phyloP scores from a whole-genome alignment of 2,888 invertebrate species.

The Seira musarum region DNA sequence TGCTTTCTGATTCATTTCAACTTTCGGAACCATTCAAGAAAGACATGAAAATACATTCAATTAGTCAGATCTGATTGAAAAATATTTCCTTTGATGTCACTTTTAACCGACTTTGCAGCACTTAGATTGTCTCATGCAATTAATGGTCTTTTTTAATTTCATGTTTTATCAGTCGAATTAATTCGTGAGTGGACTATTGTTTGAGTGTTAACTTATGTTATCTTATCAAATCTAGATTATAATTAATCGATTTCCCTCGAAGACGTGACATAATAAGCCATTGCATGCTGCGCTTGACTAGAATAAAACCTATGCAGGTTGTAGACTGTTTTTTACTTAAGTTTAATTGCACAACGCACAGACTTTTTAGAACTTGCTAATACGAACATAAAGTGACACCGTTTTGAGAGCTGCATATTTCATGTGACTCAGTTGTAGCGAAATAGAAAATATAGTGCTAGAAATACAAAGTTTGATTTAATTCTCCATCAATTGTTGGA shows the following conservation, averaged over 20 bases:
- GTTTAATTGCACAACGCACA: not conserved
- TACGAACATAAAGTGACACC: not conserved
- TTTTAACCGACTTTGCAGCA: not conserved
- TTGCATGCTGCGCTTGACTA: not conserved
- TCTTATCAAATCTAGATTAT: not conserved
- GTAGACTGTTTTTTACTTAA: not conserved
- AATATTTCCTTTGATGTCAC: not conserved
- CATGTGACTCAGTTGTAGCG: not conserved
- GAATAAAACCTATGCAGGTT: not conserved
- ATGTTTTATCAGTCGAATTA: no score
- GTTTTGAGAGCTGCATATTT: not conserved
- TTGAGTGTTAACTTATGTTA: not conserved
- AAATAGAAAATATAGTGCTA: no score
- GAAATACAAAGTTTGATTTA: no score
- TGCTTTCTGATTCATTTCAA: not conserved
- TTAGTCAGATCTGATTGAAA: not conserved
- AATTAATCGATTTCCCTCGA: not conserved
- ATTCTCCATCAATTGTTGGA: not conserved
- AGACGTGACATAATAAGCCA: not conserved
- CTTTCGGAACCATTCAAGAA: not conserved
- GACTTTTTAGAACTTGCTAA: not conserved
- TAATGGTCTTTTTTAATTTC: not conserved
- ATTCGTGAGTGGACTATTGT: not conserved
- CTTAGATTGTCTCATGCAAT: not conserved
- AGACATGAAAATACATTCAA: not conserved